Evolutionary conservation across 2,797 vertebrate genomes (phyloP).

Genomic region (Limosa lapponica): DNA sequence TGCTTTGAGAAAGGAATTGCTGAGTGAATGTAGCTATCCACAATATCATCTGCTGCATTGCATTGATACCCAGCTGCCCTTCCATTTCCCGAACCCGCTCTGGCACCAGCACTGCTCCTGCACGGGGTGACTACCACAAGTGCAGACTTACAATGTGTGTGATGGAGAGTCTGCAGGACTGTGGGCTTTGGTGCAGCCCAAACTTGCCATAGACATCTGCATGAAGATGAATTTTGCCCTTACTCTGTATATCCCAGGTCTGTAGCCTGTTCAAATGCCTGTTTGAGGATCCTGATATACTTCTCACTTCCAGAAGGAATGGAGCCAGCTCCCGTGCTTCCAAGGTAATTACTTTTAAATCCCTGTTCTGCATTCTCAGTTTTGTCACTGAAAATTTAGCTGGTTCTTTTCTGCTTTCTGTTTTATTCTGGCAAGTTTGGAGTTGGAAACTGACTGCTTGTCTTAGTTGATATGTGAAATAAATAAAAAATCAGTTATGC

Average conservation of each 20-base stretch:
- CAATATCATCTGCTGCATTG: background rate
- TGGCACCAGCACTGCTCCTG: background rate
- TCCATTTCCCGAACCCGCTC: background rate
- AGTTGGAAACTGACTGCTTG: background rate
- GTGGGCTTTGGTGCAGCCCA: background rate
- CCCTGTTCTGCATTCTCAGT: background rate
- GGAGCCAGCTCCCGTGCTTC: background rate
- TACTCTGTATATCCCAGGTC: background rate
- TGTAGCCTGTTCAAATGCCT: background rate
- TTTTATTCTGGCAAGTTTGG: background rate
- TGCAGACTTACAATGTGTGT: accelerated
- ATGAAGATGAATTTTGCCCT: background rate
- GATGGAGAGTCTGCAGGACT: background rate
- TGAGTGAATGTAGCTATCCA: background rate
- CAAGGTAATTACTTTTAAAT: background rate
- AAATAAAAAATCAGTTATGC: background rate
- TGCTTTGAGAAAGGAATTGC: background rate
- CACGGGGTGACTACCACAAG: background rate
- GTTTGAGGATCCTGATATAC: background rate
- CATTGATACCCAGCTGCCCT: background rate
- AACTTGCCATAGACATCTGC: background rate
- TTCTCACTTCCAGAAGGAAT: background rate
- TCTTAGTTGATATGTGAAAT: background rate
- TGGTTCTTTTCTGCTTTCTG: background rate
- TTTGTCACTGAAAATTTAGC: background rate